Evolutionary conservation across 2,888 invertebrate genomes (phyloP).

Genomic region (Clostera curtula): DNA sequence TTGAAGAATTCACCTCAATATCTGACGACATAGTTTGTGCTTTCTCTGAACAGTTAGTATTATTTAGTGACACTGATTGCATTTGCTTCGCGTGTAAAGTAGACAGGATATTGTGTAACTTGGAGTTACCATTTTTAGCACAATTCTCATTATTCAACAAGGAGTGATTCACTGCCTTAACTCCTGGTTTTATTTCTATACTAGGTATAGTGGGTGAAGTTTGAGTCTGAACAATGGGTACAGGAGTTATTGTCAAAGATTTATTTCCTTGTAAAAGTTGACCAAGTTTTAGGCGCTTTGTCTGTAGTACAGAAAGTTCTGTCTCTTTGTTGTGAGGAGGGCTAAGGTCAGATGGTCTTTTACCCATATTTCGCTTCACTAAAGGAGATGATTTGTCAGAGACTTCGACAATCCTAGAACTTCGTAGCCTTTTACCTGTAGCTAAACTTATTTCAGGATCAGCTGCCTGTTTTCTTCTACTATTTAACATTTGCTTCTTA

Average conservation of each 20-base stretch:
- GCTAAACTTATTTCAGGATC: constrained; percentile 38
- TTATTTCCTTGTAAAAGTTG: constrained; percentile 55
- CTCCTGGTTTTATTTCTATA: constrained; percentile 38
- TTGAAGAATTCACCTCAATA: constrained; percentile 51
- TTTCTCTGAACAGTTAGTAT: constrained; percentile 43
- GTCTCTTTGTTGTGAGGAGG: constrained; percentile 43
- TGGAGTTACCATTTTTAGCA: constrained; percentile 70
- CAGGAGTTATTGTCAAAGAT: constrained; percentile 51
- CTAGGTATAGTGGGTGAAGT: constrained; percentile 38
- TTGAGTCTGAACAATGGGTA: constrained; percentile 37
- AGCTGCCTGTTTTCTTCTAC: constrained; percentile 40
- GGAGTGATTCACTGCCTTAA: constrained; percentile 45
- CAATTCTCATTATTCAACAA: constrained; percentile 61
- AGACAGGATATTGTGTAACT: constrained; percentile 62
- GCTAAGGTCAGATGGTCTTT: constrained; percentile 44
- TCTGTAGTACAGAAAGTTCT: constrained; percentile 49
- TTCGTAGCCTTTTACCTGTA: constrained; percentile 58
- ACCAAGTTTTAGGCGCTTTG: constrained; percentile 61
- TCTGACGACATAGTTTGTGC: constrained; percentile 37
- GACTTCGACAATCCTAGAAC: constrained; percentile 57
- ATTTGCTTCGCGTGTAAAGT: constrained; percentile 63
- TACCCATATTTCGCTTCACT: constrained; percentile 38
- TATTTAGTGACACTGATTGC: constrained; percentile 46
- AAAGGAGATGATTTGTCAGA: constrained; percentile 42
- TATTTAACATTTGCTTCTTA: constrained; percentile 42